A percentile compares a stretch with the other conserved stretches of the same genome.
Evolutionary conservation across 2,888 invertebrate genomes (phyloP).

Genomic region (Emmelina monodactyla): DNA sequence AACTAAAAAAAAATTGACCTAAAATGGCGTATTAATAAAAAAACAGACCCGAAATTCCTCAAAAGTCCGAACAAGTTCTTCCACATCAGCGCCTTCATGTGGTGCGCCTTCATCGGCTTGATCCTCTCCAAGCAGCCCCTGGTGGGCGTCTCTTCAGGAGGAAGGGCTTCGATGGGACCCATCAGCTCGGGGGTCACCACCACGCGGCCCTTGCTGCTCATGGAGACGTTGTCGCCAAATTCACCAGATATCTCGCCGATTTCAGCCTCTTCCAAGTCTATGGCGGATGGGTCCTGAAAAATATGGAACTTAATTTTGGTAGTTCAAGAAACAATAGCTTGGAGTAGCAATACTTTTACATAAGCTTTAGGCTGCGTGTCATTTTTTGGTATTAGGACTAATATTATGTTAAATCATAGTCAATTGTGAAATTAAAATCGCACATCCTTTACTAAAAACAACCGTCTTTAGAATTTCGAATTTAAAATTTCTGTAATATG

Average conservation of each 20-base stretch:
- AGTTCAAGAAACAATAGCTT: no score
- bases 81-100: constrained; percentile 86
- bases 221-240: constrained; percentile 85
- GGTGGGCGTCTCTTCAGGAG: constrained; percentile 72
- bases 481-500: no score
- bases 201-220: constrained; percentile 73
- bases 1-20: no score
- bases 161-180: constrained; percentile 66
- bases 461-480: no score
- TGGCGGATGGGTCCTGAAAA: constrained; percentile 65
- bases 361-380: no score
- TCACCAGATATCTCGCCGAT: constrained; percentile 84
- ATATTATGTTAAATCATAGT: no score
- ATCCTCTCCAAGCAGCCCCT: constrained; percentile 63
- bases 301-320: no score
- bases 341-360: no score
- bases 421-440: no score
- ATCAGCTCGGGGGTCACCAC: constrained; percentile 66
- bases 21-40: neutral
- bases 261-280: constrained; percentile 74
- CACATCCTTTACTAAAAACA: no score
- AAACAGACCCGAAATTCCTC: constrained; percentile 79
- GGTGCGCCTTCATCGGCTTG: constrained; percentile 72
- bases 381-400: no score
- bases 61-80: constrained; percentile 89